Evolutionary conservation across 2,797 vertebrate species (phyloP), one percentile per base, ranked within the genome.

Genomic region (Rachycentron canadum): DNA sequence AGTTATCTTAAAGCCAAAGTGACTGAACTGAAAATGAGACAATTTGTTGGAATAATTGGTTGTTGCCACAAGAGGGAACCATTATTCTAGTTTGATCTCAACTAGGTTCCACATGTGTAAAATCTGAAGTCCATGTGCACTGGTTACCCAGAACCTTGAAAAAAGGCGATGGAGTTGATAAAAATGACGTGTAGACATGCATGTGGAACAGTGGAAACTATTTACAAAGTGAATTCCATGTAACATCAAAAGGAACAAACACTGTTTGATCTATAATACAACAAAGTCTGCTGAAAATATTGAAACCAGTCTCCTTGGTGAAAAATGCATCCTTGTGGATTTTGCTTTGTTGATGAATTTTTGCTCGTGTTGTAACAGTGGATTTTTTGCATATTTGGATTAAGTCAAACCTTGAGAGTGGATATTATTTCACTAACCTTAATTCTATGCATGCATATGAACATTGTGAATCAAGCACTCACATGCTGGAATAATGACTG

Each of bases 61-160:
- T 45, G 23, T 55, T 50, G 45, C 70, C 83, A 88, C 65, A 43
- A 82, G 82, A 40, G 57, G 76, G 80, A 67, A 40, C 19, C 38
- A 58, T 47, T 69, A 59, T 57, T 66, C 32, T 40, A 47, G 25
- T 57, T 61, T 59, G 40, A 53, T 9, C 28, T 23, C 9, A 58
- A n/a, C 3, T 16, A n/a, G 3, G 49, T 50, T 16, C 28, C 40
- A 25, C 34, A 11, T 23, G 45, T 28, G 4, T 11, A 1, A 17
- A 47, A 41, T 19, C 23, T 26, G 12, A 26, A 3, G 3, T 66
- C 9, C 8, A 47, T 3, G 10, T 12, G 21, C 23, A 38, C 36
- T 25, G 5, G 53, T 49, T 7, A 63, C n/a, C 5, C 25, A 5
- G 13, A 65, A 25, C 16, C 19, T 25, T 28, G 16, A 36, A 58